These are phyloP conservation scores for Eurois occulta DNA, from an alignment of 2,888 invertebrate genomes.

Conservation along the genomic window DNA sequence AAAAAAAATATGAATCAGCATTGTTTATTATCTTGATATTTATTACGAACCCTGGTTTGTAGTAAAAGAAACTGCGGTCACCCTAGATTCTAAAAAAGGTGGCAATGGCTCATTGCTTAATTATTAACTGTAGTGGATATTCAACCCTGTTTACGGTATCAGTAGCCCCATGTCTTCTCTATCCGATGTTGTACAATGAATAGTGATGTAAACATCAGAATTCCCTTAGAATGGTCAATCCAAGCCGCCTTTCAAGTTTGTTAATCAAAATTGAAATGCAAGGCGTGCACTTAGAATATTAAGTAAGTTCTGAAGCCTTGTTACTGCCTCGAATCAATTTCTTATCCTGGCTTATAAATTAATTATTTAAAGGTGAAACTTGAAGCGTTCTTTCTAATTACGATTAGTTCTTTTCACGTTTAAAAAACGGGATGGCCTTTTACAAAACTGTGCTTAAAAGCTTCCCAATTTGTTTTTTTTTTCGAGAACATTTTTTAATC, in stretches of 20 bases:
- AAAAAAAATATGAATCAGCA: neutral
- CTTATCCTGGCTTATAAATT: conserved; percentile 33
- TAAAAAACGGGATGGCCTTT: conserved; percentile 13
- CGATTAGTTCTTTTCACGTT: conserved; percentile 3
- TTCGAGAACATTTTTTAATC: neutral
- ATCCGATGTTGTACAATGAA: conserved; percentile 11
- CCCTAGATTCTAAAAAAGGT: neutral
- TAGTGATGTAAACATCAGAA: conserved; percentile 35
- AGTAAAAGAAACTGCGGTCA: neutral
- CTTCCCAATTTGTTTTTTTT: conserved; percentile 28
- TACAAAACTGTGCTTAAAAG: conserved; percentile 31
- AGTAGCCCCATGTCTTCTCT: neutral
- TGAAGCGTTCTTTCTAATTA: neutral
- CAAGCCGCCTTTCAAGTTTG: conserved; percentile 44
- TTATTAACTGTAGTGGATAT: neutral
- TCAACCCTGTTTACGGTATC: neutral
- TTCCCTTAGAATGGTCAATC: conserved; percentile 31
- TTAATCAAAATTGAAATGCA: conserved; percentile 62
- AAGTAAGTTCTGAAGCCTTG: conserved; percentile 39
- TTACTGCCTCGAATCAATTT: conserved; percentile 39
- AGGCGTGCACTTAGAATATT: conserved; percentile 51
- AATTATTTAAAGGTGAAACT: conserved; percentile 24
- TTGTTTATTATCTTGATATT: neutral
- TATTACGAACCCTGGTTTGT: neutral
- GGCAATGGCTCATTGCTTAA: neutral